Percentiles rank a stretch among this genome's conserved stretches.
Conservation (phyloP, 2,797 vertebrate genomes). For the Macropodus opercularis region DNA sequence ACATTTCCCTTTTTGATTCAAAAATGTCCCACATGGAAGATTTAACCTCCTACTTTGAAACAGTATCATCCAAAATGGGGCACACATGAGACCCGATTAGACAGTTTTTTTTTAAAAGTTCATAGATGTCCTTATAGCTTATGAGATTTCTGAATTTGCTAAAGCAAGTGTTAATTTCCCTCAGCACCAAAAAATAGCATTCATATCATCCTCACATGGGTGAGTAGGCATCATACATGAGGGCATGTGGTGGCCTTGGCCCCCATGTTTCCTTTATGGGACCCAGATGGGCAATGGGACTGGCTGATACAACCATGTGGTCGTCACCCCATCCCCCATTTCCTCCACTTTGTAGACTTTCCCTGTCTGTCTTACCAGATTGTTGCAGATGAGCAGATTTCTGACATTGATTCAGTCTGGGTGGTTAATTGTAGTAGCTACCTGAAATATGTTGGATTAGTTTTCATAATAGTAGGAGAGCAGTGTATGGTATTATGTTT, state of each 20-base stretch:
- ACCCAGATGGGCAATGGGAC: slow-evolving; percentile 83
- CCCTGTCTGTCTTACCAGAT: slow-evolving; percentile 19
- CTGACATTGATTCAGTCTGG: slow-evolving; percentile 16
- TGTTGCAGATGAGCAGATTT: slow-evolving; percentile 8
- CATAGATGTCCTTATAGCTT: slow-evolving; percentile 2
- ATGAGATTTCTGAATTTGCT: not conserved
- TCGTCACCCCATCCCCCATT: slow-evolving; percentile 69
- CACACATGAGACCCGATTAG: not conserved
- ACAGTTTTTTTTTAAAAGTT: not conserved
- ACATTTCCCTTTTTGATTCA: not conserved
- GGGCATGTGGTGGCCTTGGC: slow-evolving; percentile 78
- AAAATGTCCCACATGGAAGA: not conserved
- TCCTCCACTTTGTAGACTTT: slow-evolving; percentile 50
- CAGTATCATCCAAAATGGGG: not conserved
- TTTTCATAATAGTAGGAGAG: slow-evolving; percentile 13
- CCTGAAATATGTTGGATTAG: not conserved
- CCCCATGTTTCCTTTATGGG: slow-evolving; percentile 77
- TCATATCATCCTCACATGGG: slow-evolving; percentile 62
- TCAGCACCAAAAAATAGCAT: slow-evolving; percentile 42
- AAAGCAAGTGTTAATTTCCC: slow-evolving; percentile 4
- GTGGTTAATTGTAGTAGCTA: slow-evolving; percentile 22
- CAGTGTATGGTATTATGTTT: not conserved
- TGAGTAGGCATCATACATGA: slow-evolving; percentile 70
- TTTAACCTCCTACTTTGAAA: not conserved
- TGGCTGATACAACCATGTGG: slow-evolving; percentile 83